A percentile compares a stretch with the other conserved stretches of the same genome.
These are phyloP conservation scores for Gadus chalcogrammus DNA, from an alignment of 2,113 vertebrate genomes.

Conservation along the genomic window DNA sequence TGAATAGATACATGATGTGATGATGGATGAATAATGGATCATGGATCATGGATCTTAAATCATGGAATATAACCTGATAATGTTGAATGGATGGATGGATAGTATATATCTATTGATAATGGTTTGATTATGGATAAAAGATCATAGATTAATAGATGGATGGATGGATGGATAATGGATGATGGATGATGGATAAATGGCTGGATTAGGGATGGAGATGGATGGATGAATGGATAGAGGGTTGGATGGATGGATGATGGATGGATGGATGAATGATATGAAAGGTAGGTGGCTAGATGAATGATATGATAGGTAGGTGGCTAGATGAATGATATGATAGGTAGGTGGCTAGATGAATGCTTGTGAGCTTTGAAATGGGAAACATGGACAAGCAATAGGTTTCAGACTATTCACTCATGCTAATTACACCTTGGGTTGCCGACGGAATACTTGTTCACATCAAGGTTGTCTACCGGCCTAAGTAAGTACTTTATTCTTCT, in stretches of 20 bases:
- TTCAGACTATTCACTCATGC: no score
- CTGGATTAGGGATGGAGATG: neutral
- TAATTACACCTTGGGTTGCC: no score
- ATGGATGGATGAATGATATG: neutral
- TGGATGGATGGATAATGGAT: neutral
- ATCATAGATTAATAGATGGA: neutral
- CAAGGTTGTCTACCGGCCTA: no score
- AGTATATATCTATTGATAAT: neutral
- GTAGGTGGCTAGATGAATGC: neutral
- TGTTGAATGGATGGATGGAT: neutral
- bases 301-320: neutral
- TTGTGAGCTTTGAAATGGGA: neutral
- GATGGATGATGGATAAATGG: neutral
- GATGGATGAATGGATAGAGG: neutral
- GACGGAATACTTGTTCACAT: no score
- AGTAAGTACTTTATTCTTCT: no score
- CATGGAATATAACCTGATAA: no score
- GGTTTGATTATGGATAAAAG: no score
- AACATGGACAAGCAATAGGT: no score
- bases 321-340: neutral
- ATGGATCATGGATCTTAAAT: no score
- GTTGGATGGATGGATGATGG: neutral
- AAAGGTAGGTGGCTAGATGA: neutral
- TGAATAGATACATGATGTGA: no score
- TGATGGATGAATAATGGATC: no score